Evolutionary conservation across 2,888 invertebrate genomes (phyloP), one percentile per base, ranked within the genome.

Genomic region (Sinentomon sp.): DNA sequence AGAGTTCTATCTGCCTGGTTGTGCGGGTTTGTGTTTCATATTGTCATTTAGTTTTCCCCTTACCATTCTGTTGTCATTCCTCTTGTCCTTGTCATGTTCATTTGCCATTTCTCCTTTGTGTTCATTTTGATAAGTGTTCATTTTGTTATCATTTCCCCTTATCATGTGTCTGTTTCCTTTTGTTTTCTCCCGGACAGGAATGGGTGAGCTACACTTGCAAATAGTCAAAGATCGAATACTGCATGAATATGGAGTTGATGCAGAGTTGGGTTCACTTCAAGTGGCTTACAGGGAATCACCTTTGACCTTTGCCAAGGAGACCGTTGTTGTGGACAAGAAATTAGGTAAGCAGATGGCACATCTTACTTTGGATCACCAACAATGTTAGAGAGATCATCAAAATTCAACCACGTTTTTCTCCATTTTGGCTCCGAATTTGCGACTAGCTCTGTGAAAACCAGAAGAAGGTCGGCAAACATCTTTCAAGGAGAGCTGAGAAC

Each of bases 191-290:
- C 35, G n/a, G n/a, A n/a, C 47, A 65, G 83, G 92, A 10, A 94
- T 94, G 94, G 97, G 97, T 2, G 92, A 97, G 53, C 61, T 97
- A 2, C 97, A 99, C 50, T 59, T 97, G 38, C 92, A 97, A 41
- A 72, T 92, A 37, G 73, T 92, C 23, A 75, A 72, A 48, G 82
- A 89, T 42, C 63, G 94, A 14, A 69, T 97, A 30, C 52, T 65
- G 27, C 66, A 68, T 33, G 87, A 94, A 46, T 92, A 80, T 53
- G 77, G 76, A 49, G 67, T 97, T 33, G 77, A 89, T 10, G 85
- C 69, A 1, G 78, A 85, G 39, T 55, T 92, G 16, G 94, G 94
- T 0, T 69, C 77, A 0, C 54, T 94, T 16, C 83, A 82, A 60
- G 85, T 92, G 27, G 76, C 85, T 2, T 92, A 92, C 51, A 66